phyloP scores from a whole-genome alignment of 2,797 vertebrate genomes.

The Enteromius unitaeniatus region DNA sequence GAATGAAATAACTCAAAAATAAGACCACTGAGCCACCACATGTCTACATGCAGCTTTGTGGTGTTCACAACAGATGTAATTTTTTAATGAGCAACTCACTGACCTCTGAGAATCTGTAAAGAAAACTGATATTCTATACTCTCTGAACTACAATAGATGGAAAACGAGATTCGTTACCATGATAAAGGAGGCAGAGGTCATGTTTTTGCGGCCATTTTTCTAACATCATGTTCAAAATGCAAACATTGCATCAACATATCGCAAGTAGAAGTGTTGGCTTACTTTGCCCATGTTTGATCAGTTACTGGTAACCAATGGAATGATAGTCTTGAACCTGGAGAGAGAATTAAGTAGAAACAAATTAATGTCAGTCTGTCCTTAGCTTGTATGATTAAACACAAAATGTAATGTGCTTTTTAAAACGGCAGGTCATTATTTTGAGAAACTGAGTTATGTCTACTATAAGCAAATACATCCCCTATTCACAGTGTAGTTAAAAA shows the following conservation, averaged over 20 bases:
- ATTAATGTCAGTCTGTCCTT: background rate
- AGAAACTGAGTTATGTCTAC: background rate
- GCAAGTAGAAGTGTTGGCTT: conserved; percentile 16
- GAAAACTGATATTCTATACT: conserved; percentile 68
- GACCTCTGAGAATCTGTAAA: conserved; percentile 16
- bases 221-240: background rate
- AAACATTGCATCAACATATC: background rate
- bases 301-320: conserved; percentile 35
- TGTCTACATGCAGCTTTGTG: background rate
- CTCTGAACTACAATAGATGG: conserved; percentile 58
- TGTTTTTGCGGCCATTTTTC: background rate
- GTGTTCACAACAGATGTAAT: background rate
- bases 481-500: background rate
- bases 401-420: background rate
- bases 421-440: background rate
- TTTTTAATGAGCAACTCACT: conserved; percentile 45
- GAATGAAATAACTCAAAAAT: background rate
- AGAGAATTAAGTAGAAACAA: conserved; percentile 18
- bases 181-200: conserved; percentile 1
- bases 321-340: conserved; percentile 48
- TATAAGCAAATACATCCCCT: background rate
- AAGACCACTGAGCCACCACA: background rate
- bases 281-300: conserved; percentile 64
- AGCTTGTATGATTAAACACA: background rate
- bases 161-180: conserved; percentile 19